Base-by-base conservation (phyloP, 2,888 invertebrate species). In the Creontiades dilutus region DNA sequence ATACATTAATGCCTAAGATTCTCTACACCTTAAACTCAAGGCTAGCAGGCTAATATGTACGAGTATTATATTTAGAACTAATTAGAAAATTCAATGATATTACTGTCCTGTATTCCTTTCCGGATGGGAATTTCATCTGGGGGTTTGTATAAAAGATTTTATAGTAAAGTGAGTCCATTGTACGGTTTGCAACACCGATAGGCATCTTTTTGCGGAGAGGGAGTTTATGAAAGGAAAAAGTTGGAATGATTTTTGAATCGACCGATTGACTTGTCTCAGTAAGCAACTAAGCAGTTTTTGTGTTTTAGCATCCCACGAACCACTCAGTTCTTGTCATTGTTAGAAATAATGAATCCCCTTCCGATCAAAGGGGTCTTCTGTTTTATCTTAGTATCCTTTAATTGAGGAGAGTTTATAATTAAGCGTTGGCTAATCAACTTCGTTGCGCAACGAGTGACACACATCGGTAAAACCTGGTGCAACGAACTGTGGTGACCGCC, bases 361-460 rank as follows among this genome's bases (percentile, higher is more conserved):
- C 68, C 23, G 27, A 68, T 68, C 68, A 68, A 68, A 68, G 68
- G 68, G 0, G 12, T 68, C 3, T 68, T 68, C 27, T 68, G 19
- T 27, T 68, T 68, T 68, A n/a, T 68, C 19, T 68, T 27, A 27
- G 19, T 68, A 68, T 68, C 68, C 68, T 68, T 68, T 23, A 68
- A 68, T 68, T 19, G 68, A 23, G 68, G 23, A 23, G 68, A 68
- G 68, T 68, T 68, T 68, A 23, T 68, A 68, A n/a, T 68, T 13
- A 68, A 68, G 68, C 19, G 68, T 68, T 68, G 68, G 68, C 68
- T 11, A 68, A 68, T 68, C 68, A 23, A 68, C 68, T 68, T 12
- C 23, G 23, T 23, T 68, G 19, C 68, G 68, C 68, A 68, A 68
- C 3, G 23, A 23, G 23, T 68, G 68, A 68, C 68, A 68, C 23